Percentiles rank a stretch among this genome's conserved stretches.
These are phyloP conservation scores for Andinoacara biseriatus DNA, from an alignment of 2,113 vertebrate species.

Conservation along the genomic window DNA sequence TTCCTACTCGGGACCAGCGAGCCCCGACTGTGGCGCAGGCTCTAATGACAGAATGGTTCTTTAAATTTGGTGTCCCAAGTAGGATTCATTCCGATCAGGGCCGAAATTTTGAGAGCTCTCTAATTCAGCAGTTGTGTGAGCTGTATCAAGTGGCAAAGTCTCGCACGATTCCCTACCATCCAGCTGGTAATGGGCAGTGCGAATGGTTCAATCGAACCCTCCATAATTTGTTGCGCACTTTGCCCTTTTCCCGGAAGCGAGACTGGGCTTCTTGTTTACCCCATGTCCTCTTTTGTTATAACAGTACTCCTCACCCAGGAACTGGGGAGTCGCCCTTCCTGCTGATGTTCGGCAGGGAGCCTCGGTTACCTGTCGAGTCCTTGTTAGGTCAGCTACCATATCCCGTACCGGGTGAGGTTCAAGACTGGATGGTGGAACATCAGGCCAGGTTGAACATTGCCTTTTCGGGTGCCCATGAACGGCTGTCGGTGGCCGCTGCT, in stretches of 20 bases:
- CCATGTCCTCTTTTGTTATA: constrained; percentile 3
- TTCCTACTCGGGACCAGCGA: constrained; percentile 3
- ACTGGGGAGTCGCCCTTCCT: background rate
- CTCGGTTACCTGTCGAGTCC: background rate
- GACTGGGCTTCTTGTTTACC: constrained; percentile 6
- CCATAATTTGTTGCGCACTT: background rate
- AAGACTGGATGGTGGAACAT: constrained; percentile 30
- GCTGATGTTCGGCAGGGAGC: constrained; percentile 20
- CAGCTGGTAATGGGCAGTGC: too few relatives aligned
- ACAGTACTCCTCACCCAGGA: background rate
- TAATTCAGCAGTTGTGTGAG: too few relatives aligned
- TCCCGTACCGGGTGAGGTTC: background rate
- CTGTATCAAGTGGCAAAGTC: too few relatives aligned
- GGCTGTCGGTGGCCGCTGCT: background rate
- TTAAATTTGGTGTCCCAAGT: background rate
- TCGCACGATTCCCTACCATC: too few relatives aligned
- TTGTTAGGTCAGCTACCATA: constrained; percentile 1
- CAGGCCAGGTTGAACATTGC: background rate
- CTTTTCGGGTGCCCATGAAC: background rate
- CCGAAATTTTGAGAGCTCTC: too few relatives aligned
- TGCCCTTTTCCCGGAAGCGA: background rate
- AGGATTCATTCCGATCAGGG: background rate
- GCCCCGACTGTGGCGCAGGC: constrained; percentile 1
- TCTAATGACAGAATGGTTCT: background rate
- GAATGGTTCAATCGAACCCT: background rate